Evolutionary conservation across 2,797 vertebrate species (phyloP).

Genomic region (Megalops cyprinoides): DNA sequence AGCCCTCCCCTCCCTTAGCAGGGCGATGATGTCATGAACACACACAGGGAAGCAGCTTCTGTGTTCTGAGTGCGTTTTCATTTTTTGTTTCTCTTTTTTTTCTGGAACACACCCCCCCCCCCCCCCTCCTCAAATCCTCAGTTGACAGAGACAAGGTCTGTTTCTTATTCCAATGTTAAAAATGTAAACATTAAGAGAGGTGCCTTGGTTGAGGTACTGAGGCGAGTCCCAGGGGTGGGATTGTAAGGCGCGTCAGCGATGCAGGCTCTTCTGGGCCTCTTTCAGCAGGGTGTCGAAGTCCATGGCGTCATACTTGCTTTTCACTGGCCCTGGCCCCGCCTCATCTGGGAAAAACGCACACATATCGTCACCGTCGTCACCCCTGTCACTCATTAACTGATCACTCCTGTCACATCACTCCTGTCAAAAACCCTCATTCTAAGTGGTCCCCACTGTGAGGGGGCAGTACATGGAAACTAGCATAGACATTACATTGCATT

Average conservation of each 20-base stretch:
- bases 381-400: background rate
- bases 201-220: conserved; percentile 95
- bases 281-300: conserved; percentile 98
- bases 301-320: conserved; percentile 97
- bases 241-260: conserved; percentile 87
- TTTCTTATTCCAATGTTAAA: conserved; percentile 86
- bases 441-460: too few relatives aligned
- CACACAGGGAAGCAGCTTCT: conserved; percentile 68
- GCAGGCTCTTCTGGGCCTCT: conserved; percentile 97
- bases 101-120: background rate
- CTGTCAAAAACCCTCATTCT: too few relatives aligned
- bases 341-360: conserved; percentile 68
- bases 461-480: too few relatives aligned
- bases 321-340: conserved; percentile 80
- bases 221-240: conserved; percentile 73
- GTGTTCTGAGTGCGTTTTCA: conserved; percentile 76
- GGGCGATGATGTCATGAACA: conserved; percentile 59
- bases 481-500: too few relatives aligned
- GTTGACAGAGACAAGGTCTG: conserved; percentile 65
- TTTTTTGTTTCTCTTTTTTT: conserved; percentile 71
- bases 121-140: conserved; percentile 59
- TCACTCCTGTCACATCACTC: too few relatives aligned
- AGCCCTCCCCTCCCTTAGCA: conserved; percentile 55
- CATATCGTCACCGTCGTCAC: background rate
- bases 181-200: conserved; percentile 99